Evolutionary conservation across 2,797 vertebrate genomes (phyloP).

Genomic region (Mus minutoides): DNA sequence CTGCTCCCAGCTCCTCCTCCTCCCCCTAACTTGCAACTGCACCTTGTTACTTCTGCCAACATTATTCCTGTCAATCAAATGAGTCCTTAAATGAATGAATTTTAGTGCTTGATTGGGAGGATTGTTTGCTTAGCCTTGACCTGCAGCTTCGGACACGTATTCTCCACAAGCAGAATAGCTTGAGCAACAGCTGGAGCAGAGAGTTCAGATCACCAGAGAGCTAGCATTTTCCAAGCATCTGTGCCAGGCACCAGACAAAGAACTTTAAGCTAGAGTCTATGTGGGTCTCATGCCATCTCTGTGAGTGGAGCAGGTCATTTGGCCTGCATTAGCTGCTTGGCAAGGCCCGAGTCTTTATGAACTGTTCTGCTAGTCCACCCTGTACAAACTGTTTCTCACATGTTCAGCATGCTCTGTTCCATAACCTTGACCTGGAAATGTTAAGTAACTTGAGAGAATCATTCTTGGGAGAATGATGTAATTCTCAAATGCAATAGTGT

Average conservation of each 20-base stretch:
- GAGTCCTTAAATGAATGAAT: background rate
- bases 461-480: background rate
- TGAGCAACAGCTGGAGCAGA: background rate
- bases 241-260: too few relatives aligned
- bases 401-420: background rate
- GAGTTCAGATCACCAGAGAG: background rate
- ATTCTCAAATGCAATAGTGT: background rate
- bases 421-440: constrained; percentile 16
- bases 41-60: background rate
- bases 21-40: background rate
- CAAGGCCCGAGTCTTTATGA: background rate
- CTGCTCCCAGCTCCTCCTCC: background rate
- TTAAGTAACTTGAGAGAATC: background rate
- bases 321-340: background rate
- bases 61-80: background rate
- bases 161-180: background rate
- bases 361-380: background rate
- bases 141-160: background rate
- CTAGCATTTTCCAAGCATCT: background rate
- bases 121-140: background rate
- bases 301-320: background rate
- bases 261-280: background rate
- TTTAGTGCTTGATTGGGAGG: background rate
- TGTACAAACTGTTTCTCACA: background rate
- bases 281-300: background rate